Base-by-base conservation (phyloP, 2,888 invertebrate species). In the Plagodis pulveraria region DNA sequence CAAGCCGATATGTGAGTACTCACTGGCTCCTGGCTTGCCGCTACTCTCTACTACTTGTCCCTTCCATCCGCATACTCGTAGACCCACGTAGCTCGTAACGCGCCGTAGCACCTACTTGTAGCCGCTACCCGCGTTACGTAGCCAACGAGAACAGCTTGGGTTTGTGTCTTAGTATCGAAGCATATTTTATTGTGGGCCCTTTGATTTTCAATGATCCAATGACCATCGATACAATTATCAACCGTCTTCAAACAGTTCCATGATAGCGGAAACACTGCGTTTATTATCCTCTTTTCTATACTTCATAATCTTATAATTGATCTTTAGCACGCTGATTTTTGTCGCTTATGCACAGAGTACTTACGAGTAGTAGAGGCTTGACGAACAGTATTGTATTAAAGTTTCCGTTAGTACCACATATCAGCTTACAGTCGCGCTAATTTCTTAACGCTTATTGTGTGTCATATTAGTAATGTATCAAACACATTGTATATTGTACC, bases 1-100 rank as follows among this genome's bases (percentile, higher is more conserved):
- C 81, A 76, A 54, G 70, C 76, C 70, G 80, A 83, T 65, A 74
- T 80, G 89, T 89, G 87, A 89, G 89, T 89, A 84, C 76, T 41
- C 33, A 22, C 22, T 22, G 22, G 22, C 22, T 22, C 22, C 22
- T 22, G 22, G 1, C 22, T 22, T 22, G 22, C 22, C 22, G 22
- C 22, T 22, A 22, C 22, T 22, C 22, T 22, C 22, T 22, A 22
- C 22, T 22, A 22, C 22, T 22, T n/a, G n/a, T n/a, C 22, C 22
- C 22, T 22, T 22, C 1, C 22, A 22, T 22, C 22, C 22, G 22
- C 4, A 22, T 4, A 22, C 22, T 22, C 22, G 22, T 22, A 41
- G 38, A 22, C n/a, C 44, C 35, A 36, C 58, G 58, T 61, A 58
- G 61, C 55, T n/a, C 57, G 58, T 58, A 61, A 58, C 52, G 9